These are phyloP conservation scores for Synanthedon formicaeformis DNA, from an alignment of 2,888 invertebrate species.

Conservation along the genomic window DNA sequence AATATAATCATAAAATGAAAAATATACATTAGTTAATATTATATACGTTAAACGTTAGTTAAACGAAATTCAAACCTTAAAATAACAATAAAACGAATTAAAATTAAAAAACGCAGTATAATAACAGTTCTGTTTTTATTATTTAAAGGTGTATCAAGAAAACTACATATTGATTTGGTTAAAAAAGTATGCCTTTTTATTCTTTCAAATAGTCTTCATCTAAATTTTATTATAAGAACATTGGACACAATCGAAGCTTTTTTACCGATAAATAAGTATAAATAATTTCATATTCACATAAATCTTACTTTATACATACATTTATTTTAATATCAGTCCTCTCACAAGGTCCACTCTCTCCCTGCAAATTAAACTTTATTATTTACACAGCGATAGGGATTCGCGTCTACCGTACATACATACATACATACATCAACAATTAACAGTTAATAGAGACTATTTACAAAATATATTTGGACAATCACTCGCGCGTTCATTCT, in stretches of 20 bases:
- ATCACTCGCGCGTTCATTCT: constrained; percentile 44
- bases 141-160: constrained; percentile 8
- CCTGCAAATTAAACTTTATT: constrained; percentile 69
- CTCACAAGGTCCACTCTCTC: constrained; percentile 71
- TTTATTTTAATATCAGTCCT: constrained; percentile 71
- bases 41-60: too few species aligned
- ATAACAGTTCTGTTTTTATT: too few species aligned
- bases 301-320: constrained; percentile 69
- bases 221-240: constrained; percentile 68
- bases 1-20: too few species aligned
- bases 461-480: constrained; percentile 64
- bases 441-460: constrained; percentile 71
- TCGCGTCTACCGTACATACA: constrained; percentile 51
- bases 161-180: constrained; percentile 58
- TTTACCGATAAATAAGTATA: constrained; percentile 72
- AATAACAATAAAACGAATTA: too few species aligned
- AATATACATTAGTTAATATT: too few species aligned
- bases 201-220: constrained; percentile 71
- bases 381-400: constrained; percentile 71
- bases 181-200: constrained; percentile 72
- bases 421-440: constrained; percentile 71
- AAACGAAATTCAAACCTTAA: too few species aligned
- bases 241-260: constrained; percentile 71
- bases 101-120: too few species aligned
- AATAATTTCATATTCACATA: constrained; percentile 72